These are phyloP conservation scores for Elmis aenea DNA, from an alignment of 2,888 invertebrate genomes.

Conservation along the genomic window DNA sequence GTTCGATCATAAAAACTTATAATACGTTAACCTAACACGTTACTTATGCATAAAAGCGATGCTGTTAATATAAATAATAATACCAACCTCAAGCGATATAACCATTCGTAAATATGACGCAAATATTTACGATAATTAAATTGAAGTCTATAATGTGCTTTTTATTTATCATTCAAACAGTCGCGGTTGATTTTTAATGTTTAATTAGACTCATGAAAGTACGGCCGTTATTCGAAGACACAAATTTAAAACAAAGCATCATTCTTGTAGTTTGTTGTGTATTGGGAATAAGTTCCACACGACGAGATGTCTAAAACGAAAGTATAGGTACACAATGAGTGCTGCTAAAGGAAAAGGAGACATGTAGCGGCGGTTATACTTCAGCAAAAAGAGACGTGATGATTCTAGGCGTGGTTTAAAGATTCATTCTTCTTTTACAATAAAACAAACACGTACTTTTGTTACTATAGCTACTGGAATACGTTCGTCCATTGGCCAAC, in stretches of 20 bases:
- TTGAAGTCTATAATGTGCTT: no score
- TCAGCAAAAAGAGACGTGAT: slow-evolving; percentile 41
- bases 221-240: no score
- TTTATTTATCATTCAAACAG: no score
- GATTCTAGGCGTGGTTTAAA: slow-evolving; percentile 44
- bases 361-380: slow-evolving; percentile 30
- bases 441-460: slow-evolving; percentile 42
- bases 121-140: no score
- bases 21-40: slow-evolving; percentile 37
- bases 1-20: slow-evolving; percentile 36
- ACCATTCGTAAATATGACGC: no score
- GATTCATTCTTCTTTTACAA: slow-evolving; percentile 47
- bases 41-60: slow-evolving; percentile 32
- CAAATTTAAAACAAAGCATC: no score
- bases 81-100: slow-evolving; percentile 15
- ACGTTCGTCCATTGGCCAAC: slow-evolving; percentile 46
- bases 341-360: slow-evolving; percentile 16
- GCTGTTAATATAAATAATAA: slow-evolving; percentile 40
- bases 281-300: no score
- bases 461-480: slow-evolving; percentile 50
- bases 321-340: no score
- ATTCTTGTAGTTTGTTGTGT: no score
- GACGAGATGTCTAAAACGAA: no score
- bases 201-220: no score
- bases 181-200: no score